Base-by-base conservation (phyloP, 1,140 invertebrate genomes). In the Argopecten irradians region DNA sequence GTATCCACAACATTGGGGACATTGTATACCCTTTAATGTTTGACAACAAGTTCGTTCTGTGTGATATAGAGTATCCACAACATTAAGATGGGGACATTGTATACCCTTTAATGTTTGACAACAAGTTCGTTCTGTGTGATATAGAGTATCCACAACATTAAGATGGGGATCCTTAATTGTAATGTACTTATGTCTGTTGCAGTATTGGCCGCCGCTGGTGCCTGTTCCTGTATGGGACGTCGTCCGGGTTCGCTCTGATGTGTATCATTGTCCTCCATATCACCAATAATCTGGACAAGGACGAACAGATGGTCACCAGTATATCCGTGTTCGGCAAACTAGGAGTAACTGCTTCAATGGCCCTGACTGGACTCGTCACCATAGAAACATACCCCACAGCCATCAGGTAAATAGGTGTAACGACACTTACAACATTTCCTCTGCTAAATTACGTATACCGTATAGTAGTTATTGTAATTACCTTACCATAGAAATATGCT, bases 131-230 rank as follows among this genome's bases (percentile, higher is more conserved):
- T n/a, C n/a, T n/a, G 43, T 55, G 7, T 55, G 43, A n/a, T 55
- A 55, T 13, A 19, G 7, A 19, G 43, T 55, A 55, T 55, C 16
- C 14, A 22, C 7, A 19, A 55, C 16, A 55, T n/a, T n/a, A n/a
- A n/a, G n/a, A n/a, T n/a, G n/a, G n/a, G n/a, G n/a, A n/a, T 55
- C 43, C 22, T 55, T 55, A 19, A 11, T 19, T 39, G 5, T 39
- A 13, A 5, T 39, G 36, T 5, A 39, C 13, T 13, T 39, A 13
- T 5, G 36, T 71, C 14, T 2, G 7, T 91, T 91, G 22, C 91
- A 94, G 94, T 89, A 91, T 94, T 34, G 94, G 94, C 1, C 90
- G 94, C 28, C 91, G 94, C 14, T 94, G 94, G 94, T 93, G 93
- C 88, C 46, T 94, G 88, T 94, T 94, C 87, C 89, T 94, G 16